Conservation (phyloP, 2,888 invertebrate genomes). For the Tetrapedia diversipes region DNA sequence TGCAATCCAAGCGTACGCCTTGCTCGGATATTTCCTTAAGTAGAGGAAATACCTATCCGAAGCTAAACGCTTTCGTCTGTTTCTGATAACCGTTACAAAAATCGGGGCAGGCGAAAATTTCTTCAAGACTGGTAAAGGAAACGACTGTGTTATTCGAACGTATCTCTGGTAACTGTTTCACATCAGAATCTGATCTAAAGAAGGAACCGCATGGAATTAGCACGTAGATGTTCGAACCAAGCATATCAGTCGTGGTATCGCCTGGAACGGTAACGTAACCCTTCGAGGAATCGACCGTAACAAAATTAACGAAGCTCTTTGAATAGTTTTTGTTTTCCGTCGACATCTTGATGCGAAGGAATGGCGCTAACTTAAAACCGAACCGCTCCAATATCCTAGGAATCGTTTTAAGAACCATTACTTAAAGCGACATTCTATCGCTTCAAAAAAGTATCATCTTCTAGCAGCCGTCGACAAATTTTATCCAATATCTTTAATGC, state of each 20-base stretch:
- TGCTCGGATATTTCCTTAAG: not conserved
- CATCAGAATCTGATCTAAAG: not conserved
- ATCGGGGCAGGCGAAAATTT: too few relatives aligned
- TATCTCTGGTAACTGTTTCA: not conserved
- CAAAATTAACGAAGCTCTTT: not conserved
- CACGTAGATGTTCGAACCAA: slow-evolving; percentile 11
- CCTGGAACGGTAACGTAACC: not conserved
- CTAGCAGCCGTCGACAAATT: too few relatives aligned
- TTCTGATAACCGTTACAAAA: too few relatives aligned
- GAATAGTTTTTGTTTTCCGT: not conserved
- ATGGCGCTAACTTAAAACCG: not conserved
- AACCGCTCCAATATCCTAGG: too few relatives aligned
- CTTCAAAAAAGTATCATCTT: too few relatives aligned
- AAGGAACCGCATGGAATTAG: slow-evolving; percentile 27
- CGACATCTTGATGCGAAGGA: not conserved
- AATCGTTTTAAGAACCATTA: too few relatives aligned
- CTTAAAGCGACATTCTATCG: too few relatives aligned
- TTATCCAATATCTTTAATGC: too few relatives aligned
- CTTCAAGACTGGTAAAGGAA: too few relatives aligned
- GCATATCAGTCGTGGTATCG: not conserved
- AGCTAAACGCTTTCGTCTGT: too few relatives aligned
- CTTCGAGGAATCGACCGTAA: not conserved
- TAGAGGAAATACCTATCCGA: too few relatives aligned
- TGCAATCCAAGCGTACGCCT: too few relatives aligned
- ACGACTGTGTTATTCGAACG: not conserved